Conservation (phyloP, 2,888 invertebrate species). For the Exephanes ischioxanthus region DNA sequence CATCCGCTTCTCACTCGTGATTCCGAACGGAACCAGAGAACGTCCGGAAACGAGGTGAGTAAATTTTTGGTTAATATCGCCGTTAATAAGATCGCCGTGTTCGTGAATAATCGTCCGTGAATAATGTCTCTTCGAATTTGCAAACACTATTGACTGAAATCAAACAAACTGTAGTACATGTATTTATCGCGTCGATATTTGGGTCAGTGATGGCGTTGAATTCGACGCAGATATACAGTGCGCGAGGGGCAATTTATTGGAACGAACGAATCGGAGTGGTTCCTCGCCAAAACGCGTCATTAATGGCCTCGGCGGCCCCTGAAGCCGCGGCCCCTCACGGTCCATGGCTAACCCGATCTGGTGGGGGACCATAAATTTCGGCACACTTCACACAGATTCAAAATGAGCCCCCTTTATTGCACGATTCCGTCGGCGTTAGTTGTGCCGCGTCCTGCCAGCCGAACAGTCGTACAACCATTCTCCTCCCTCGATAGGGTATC, state of each 20-base stretch:
- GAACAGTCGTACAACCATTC: conserved; percentile 73
- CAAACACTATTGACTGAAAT: not conserved
- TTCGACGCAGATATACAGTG: not conserved
- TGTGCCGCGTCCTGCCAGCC: conserved; percentile 75
- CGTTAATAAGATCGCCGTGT: not conserved
- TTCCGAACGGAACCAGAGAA: conserved; percentile 64
- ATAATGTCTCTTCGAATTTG: not conserved
- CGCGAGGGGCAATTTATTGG: conserved; percentile 49
- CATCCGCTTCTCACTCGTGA: conserved; percentile 68
- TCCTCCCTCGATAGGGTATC: conserved; percentile 54
- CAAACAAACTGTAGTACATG: not conserved
- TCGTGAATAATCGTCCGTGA: not conserved
- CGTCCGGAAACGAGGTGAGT: conserved; percentile 56
- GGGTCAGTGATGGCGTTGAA: conserved; percentile 14
- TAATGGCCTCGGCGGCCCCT: conserved; percentile 76
- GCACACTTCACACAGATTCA: conserved; percentile 86
- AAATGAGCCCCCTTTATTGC: conserved; percentile 86
- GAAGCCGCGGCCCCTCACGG: conserved; percentile 70
- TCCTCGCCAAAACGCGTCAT: conserved; percentile 75
- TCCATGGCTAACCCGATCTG: conserved; percentile 54
- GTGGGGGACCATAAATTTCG: conserved; percentile 86
- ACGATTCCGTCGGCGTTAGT: conserved; percentile 81
- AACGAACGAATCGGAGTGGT: conserved; percentile 44
- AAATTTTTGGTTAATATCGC: not conserved
- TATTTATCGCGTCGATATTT: conserved; percentile 16